Conservation (phyloP, 2,888 invertebrate species). For the Catocala fraxini region DNA sequence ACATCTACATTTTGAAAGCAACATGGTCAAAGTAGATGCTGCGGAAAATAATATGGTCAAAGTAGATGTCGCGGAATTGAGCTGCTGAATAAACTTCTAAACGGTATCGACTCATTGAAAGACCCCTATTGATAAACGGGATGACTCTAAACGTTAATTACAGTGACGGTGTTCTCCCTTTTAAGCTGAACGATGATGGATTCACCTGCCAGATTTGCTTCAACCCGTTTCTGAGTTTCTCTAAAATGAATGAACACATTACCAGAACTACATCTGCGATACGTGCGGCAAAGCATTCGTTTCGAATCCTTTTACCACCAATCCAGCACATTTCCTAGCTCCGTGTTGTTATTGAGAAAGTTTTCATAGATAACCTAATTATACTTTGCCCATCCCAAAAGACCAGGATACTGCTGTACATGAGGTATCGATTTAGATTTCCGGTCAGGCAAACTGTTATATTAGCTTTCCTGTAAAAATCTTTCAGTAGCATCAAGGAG, state of each 20-base stretch:
- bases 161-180: conserved; percentile 79
- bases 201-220: conserved; percentile 76
- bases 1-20: too few relatives aligned
- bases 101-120: conserved; percentile 67
- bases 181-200: conserved; percentile 67
- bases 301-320: too few relatives aligned
- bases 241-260: conserved; percentile 81
- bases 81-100: conserved; percentile 63
- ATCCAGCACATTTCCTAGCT: too few relatives aligned
- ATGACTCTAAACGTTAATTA: conserved; percentile 63
- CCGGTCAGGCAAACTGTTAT: too few relatives aligned
- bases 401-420: too few relatives aligned
- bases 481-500: too few relatives aligned
- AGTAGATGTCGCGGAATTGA: conserved; percentile 73
- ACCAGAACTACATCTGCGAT: conserved; percentile 78
- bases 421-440: too few relatives aligned
- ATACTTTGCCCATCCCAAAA: too few relatives aligned
- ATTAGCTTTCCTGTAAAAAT: too few relatives aligned
- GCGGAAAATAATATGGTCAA: conserved; percentile 84
- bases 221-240: conserved; percentile 62
- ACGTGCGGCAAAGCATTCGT: conserved; percentile 79
- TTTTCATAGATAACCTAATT: too few relatives aligned
- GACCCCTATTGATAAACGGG: conserved; percentile 65
- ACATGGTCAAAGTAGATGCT: too few relatives aligned
- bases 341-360: too few relatives aligned